Evolutionary conservation across 2,113 vertebrate species (phyloP), one percentile per base, ranked within the genome.

Genomic region (Talpa occidentalis): DNA sequence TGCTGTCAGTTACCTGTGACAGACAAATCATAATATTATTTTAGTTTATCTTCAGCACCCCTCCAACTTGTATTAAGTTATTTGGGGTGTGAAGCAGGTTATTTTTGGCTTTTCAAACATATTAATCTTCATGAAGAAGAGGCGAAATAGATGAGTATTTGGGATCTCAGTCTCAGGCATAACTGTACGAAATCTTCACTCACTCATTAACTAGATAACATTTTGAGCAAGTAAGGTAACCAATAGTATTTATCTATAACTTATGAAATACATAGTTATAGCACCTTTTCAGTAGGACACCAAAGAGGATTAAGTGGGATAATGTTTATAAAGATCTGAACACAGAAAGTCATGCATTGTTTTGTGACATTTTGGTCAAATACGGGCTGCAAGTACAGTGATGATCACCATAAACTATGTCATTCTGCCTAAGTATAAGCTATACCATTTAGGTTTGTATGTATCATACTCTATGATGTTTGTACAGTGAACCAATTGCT

Each of bases 11-110:
- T 96, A 96, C 62, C 54, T 21, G 37, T 91, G 85, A 94, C 92
- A 82, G 94, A 96, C 37, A 94, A 96, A 94, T 96, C 94, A 96
- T 76, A 96, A 96, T 94, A 93, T 97, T 95, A 94, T 78, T 94
- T 95, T 42, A 95, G 28, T 79, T 88, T 93, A 69, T 83, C 77
- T 90, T 90, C 70, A 93, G 92, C 74, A 93, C 10, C 49, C 28
- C 56, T 94, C 76, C 64, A 90, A 74, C 56, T 94, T 54, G 64
- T 70, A 77, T n/a, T 54, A 73, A 93, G 40, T 94, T 96, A 94
- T 86, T 95, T 92, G 76, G 32, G 59, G 76, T 89, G 17, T 6
- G 30, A 95, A 73, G 17, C 26, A 79, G 22, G 66, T 93, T 97
- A 86, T 94, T 95, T 94, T 90, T 77, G 40, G 59, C 22, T 74